Percentiles rank a stretch among this genome's conserved stretches.
phyloP scores from a whole-genome alignment of 1,140 invertebrate species.

The Drosophila lini region DNA sequence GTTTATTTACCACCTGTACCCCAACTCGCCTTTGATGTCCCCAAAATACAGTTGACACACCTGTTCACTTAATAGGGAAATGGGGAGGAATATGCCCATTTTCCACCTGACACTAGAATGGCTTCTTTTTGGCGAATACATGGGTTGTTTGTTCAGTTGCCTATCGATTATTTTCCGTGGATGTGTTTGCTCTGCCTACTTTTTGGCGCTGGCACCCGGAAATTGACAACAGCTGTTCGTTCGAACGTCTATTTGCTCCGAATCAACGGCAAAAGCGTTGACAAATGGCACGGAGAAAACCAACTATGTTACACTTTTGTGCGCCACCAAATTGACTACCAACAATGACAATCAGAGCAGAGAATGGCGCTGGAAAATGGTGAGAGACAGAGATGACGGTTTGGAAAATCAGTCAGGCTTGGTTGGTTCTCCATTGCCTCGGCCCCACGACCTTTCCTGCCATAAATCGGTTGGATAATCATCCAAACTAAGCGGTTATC shows the following conservation, averaged over 20 bases:
- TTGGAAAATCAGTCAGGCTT: slow-evolving; percentile 49
- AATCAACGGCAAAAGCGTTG: slow-evolving; percentile 45
- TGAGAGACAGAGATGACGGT: background rate
- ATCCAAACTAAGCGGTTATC: slow-evolving; percentile 33
- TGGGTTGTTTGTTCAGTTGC: slow-evolving; percentile 39
- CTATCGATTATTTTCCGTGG: slow-evolving; percentile 35
- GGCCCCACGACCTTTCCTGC: slow-evolving; percentile 27
- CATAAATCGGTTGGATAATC: slow-evolving; percentile 45
- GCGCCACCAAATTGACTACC: slow-evolving; percentile 59
- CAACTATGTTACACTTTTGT: slow-evolving; percentile 62
- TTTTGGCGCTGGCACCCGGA: slow-evolving; percentile 35
- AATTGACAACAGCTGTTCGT: slow-evolving; percentile 33
- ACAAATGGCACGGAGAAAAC: slow-evolving; percentile 29
- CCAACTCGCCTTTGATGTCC: background rate
- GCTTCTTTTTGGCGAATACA: slow-evolving; percentile 32
- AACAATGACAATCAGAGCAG: slow-evolving; percentile 70
- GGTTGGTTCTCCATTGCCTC: slow-evolving; percentile 27
- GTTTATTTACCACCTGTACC: slow-evolving; percentile 16
- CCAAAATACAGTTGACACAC: slow-evolving; percentile 23
- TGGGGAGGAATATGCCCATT: background rate
- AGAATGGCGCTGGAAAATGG: slow-evolving; percentile 21
- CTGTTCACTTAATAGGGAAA: slow-evolving; percentile 26
- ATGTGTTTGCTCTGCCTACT: slow-evolving; percentile 42
- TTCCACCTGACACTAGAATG: slow-evolving; percentile 31
- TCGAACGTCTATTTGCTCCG: slow-evolving; percentile 46